phyloP scores from a whole-genome alignment of 2,113 vertebrate species.

The Zosterops hypoxanthus region DNA sequence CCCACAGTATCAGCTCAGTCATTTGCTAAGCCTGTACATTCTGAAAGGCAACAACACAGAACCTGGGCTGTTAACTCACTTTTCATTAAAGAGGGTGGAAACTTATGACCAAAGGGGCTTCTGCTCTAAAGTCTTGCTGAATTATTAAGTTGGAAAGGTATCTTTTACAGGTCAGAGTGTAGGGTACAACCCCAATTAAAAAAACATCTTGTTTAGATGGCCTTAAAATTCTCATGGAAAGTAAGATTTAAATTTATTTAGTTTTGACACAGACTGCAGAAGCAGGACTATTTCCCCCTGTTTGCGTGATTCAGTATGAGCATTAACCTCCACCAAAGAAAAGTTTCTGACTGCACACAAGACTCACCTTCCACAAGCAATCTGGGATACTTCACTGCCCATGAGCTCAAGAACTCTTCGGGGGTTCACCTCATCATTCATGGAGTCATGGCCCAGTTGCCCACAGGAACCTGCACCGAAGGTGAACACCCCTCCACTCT shows the following conservation, averaged over 20 bases:
- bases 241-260: not conserved
- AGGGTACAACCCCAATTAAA: not conserved
- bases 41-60: too few relatives aligned
- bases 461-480: conserved; percentile 87
- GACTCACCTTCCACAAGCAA: conserved; percentile 88
- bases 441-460: conserved; percentile 89
- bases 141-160: not conserved
- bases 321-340: not conserved
- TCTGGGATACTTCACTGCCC: conserved; percentile 91
- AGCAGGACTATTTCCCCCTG: not conserved
- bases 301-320: not conserved
- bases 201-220: not conserved
- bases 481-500: conserved; percentile 92
- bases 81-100: too few relatives aligned
- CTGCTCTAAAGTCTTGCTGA: not conserved
- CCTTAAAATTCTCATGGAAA: not conserved
- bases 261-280: not conserved
- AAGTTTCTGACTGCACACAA: not conserved
- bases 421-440: conserved; percentile 86
- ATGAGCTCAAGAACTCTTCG: conserved; percentile 90
- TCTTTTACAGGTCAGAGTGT: not conserved
- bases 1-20: too few relatives aligned
- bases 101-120: too few relatives aligned
- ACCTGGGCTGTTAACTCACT: too few relatives aligned
- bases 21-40: too few relatives aligned